These are phyloP conservation scores for Thymallus thymallus DNA, from an alignment of 2,113 vertebrate species.

Conservation along the genomic window DNA sequence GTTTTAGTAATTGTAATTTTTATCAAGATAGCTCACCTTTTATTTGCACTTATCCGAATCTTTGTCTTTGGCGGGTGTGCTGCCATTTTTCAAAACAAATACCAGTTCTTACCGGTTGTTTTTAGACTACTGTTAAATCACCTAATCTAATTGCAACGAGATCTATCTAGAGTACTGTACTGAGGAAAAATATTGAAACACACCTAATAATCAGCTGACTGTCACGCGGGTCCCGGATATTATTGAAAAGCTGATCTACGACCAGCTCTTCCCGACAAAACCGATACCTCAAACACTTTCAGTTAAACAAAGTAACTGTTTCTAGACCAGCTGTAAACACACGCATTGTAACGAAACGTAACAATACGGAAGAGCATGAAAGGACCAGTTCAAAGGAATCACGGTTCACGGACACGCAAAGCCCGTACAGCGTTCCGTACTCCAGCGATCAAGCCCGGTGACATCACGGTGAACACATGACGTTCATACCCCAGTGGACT, in stretches of 20 bases:
- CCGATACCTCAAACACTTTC: too few relatives aligned
- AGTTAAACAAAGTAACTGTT: conserved; percentile 16
- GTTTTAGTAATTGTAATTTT: background rate
- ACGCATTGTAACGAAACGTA: background rate
- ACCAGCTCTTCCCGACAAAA: conserved; percentile 47
- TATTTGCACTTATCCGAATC: conserved; percentile 38
- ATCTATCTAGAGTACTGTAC: background rate
- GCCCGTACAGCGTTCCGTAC: too few relatives aligned
- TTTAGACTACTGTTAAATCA: background rate
- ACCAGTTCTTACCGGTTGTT: background rate
- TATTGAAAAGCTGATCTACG: conserved; percentile 10
- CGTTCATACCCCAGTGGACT: too few relatives aligned
- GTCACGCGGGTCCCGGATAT: conserved; percentile 40
- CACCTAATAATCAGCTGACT: conserved; percentile 61
- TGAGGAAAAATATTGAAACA: background rate
- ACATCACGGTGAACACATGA: too few relatives aligned
- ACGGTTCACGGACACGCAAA: too few relatives aligned
- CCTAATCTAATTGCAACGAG: background rate
- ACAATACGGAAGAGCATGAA: conserved; percentile 47
- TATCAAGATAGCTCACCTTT: conserved; percentile 60
- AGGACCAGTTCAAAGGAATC: conserved; percentile 3
- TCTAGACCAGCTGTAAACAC: conserved; percentile 14
- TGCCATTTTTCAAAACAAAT: conserved; percentile 53
- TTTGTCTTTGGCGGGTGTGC: conserved; percentile 61
- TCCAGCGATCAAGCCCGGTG: too few relatives aligned